Conservation (phyloP, 35 echinoderm and acorn worm species). For the Heliocidaris erythrogramma region DNA sequence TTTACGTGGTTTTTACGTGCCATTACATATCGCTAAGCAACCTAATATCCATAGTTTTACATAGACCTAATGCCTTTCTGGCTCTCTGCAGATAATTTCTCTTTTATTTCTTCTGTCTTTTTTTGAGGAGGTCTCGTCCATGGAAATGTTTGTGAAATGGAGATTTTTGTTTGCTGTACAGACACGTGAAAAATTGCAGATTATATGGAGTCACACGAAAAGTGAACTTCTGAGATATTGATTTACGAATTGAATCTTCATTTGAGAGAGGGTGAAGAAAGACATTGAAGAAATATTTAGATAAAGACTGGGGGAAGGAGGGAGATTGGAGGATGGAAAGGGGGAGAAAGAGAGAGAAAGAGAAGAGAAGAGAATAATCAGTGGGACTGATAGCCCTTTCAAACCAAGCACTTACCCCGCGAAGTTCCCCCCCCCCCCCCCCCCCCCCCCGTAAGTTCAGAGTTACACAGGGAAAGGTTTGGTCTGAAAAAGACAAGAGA, state of each 20-base stretch:
- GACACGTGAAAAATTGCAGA: background rate
- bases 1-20: too few species aligned
- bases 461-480: too few species aligned
- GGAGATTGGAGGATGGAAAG: background rate
- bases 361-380: background rate
- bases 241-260: background rate
- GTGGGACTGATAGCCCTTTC: background rate
- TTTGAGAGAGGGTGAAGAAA: background rate
- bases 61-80: too few species aligned
- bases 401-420: too few species aligned
- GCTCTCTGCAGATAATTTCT: too few species aligned
- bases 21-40: too few species aligned
- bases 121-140: too few species aligned
- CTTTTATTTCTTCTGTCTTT: too few species aligned
- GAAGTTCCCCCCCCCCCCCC: too few species aligned
- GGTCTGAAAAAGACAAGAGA: too few species aligned
- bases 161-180: background rate
- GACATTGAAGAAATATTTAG: too few species aligned
- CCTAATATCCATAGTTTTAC: background rate
- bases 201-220: background rate
- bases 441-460: too few species aligned
- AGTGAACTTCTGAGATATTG: background rate
- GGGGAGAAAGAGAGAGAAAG: background rate
- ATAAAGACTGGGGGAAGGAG: background rate
- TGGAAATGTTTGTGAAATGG: background rate